phyloP scores from a whole-genome alignment of 64 coral and sea anemone species.

The Montipora capricornis region DNA sequence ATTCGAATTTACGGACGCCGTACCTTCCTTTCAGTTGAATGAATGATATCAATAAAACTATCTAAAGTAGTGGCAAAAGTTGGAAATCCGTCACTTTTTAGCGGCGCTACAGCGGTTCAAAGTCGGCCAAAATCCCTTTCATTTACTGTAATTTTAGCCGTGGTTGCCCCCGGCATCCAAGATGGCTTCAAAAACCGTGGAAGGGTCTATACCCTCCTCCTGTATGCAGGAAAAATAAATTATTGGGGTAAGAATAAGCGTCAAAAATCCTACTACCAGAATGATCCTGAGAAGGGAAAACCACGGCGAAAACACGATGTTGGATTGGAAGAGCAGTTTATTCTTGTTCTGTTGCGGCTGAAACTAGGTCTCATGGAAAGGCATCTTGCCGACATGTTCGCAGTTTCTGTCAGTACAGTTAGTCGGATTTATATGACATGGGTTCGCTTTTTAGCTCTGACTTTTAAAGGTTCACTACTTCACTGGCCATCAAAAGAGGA shows the following conservation, averaged over 20 bases:
- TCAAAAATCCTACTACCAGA: conserved; percentile 3
- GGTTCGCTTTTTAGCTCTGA: conserved; percentile 1
- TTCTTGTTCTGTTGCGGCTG: conserved; percentile 31
- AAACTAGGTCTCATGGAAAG: not conserved
- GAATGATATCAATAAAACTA: too few species aligned
- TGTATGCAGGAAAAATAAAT: not conserved
- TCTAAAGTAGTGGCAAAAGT: too few species aligned
- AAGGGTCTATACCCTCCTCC: too few species aligned
- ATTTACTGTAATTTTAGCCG: too few species aligned
- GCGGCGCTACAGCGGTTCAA: too few species aligned
- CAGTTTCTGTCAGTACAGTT: conserved; percentile 1
- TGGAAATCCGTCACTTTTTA: too few species aligned
- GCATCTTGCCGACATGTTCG: conserved; percentile 28
- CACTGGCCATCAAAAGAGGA: not conserved
- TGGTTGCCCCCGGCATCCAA: too few species aligned
- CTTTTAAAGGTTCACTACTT: conserved; percentile 21
- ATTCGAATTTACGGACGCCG: too few species aligned
- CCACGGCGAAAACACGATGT: not conserved
- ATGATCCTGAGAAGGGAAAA: not conserved
- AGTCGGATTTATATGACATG: conserved; percentile 35
- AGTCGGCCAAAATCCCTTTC: too few species aligned
- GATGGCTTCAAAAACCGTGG: too few species aligned
- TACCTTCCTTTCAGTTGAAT: too few species aligned
- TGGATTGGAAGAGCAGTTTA: conserved; percentile 5
- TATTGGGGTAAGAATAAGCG: not conserved